Evolutionary conservation across 2,113 vertebrate species (phyloP), one percentile per base, ranked within the genome.

Genomic region (Taurulus bubalis): DNA sequence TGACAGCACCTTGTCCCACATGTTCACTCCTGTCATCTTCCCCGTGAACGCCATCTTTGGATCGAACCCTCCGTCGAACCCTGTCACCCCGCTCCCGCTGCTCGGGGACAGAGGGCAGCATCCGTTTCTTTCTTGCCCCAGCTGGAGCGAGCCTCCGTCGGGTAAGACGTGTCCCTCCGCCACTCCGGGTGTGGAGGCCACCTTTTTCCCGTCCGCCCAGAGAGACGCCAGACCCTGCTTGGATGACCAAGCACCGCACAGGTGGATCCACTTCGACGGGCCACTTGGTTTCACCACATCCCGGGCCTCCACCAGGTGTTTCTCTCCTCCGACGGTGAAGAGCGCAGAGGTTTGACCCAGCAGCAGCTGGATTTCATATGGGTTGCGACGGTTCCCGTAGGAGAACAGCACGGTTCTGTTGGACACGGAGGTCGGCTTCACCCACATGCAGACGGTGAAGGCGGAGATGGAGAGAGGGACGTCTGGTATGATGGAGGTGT

Each of bases 371-470:
- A 99, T 92, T 78, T 99, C 97, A 2, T 96, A 96, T 0, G 98
- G 96, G 78, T 97, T 99, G 58, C 88, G 90, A 30, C 93, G 96
- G 47, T 96, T 97, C 22, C 98, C 97, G 0, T 99, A 99, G 49
- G 98, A 98, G 85, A 99, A 95, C 42, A 99, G 89, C 4, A 98
- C 82, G 0, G 97, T 99, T 91, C 96, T 98, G 93, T 97, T 96
- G 86, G 96, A 65, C 7, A 91, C 87, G 4, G 95, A 91, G 0
- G 96, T 96, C 20, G 94, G 96, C 91, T 96, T 98, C 77, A 96
- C 93, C 98, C 98, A 99, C 81, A 97, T 82, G 80, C 98, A 99
- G 69, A 95, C 90, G 0, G 96, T 98, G 49, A 99, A 97, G 76
- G 96, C 91, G 28, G 59, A 79, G 24, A 97, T 87, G 28, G 77